A percentile compares a stretch with the other conserved stretches of the same genome.
These are phyloP conservation scores for Fregetta grallaria DNA, from an alignment of 2,113 vertebrate genomes.

Conservation along the genomic window DNA sequence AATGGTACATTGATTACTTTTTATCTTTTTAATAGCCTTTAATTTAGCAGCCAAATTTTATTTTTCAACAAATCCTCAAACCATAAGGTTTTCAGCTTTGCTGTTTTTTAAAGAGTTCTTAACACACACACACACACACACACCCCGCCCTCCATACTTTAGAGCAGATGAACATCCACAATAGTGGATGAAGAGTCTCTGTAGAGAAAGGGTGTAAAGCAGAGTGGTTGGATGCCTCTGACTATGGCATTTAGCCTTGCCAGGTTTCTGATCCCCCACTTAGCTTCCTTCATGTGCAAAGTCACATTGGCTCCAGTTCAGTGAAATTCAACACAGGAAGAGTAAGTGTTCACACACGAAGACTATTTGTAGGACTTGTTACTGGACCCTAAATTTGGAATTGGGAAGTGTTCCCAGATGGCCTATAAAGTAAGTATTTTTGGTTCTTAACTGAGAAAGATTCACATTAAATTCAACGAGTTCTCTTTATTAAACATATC, in stretches of 20 bases:
- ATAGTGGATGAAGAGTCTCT: neutral
- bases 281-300: neutral
- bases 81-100: neutral
- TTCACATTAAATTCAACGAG: neutral
- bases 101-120: neutral
- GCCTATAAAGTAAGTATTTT: slow-evolving; percentile 41
- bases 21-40: neutral
- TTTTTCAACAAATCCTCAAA: neutral
- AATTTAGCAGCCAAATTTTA: neutral
- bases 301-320: slow-evolving; percentile 3
- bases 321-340: neutral
- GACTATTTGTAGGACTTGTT: slow-evolving; percentile 37
- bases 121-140: neutral
- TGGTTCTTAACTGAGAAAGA: neutral
- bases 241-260: neutral
- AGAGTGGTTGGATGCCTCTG: neutral
- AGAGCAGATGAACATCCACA: neutral
- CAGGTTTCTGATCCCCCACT: neutral
- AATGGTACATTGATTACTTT: neutral
- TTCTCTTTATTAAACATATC: slow-evolving; percentile 5
- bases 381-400: slow-evolving; percentile 56
- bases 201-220: neutral
- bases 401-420: slow-evolving; percentile 50
- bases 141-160: rapidly evolving
- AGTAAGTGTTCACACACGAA: slow-evolving; percentile 14